Evolutionary conservation across 2,797 vertebrate genomes (phyloP).

Genomic region (Sylvia borin): DNA sequence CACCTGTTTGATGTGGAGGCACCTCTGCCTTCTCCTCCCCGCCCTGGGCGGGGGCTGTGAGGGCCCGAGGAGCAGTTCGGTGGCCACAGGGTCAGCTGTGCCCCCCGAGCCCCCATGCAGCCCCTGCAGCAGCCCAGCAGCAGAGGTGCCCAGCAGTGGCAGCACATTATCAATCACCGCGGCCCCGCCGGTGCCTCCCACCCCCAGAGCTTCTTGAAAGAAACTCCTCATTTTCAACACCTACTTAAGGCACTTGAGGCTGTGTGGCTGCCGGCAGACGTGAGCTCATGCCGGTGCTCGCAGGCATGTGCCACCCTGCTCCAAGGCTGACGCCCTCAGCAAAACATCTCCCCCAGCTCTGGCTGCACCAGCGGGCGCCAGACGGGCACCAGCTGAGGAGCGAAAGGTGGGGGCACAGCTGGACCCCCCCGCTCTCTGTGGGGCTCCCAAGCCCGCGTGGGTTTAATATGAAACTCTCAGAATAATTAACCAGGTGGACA

Average conservation of each 20-base stretch:
- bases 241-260: conserved; percentile 71
- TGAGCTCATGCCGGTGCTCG: conserved; percentile 67
- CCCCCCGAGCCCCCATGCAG: neutral
- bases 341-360: neutral
- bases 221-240: conserved; percentile 72
- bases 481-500: neutral
- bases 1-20: rapidly evolving
- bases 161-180: neutral
- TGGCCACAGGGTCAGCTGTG: neutral
- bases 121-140: neutral
- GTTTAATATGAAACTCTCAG: neutral
- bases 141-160: rapidly evolving
- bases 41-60: rapidly evolving
- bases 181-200: neutral
- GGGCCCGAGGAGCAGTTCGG: neutral
- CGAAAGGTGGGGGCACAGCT: neutral
- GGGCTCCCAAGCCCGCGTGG: neutral
- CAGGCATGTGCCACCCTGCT: neutral
- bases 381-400: neutral
- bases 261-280: conserved; percentile 51
- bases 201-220: conserved; percentile 49
- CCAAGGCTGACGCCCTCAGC: conserved; percentile 43
- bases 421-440: rapidly evolving
- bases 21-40: neutral
- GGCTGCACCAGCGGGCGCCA: rapidly evolving